phyloP scores from a whole-genome alignment of 2,113 vertebrate species.

The Pterocles gutturalis region DNA sequence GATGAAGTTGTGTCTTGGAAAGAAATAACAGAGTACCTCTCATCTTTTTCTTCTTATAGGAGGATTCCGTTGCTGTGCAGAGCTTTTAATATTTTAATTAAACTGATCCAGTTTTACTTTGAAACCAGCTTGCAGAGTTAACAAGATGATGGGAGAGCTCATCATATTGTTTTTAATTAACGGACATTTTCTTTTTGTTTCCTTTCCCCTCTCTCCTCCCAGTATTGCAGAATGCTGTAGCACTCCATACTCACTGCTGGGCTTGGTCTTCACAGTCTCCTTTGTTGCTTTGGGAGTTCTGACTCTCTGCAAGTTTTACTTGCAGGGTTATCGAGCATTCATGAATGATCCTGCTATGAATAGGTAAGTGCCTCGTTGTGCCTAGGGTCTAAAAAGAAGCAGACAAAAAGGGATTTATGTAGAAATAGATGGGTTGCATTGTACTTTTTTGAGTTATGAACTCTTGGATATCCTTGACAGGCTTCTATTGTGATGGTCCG shows the following conservation, averaged over 20 bases:
- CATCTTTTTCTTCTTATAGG: background rate
- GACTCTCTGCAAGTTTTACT: slow-evolving; percentile 98
- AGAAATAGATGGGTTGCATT: background rate
- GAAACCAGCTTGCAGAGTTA: background rate
- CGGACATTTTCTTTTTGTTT: background rate
- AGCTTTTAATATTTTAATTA: background rate
- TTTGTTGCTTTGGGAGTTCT: slow-evolving; percentile 96
- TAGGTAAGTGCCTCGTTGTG: slow-evolving; percentile 75
- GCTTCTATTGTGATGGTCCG: background rate
- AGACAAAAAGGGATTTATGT: background rate
- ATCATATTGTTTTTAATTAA: background rate
- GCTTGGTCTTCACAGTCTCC: slow-evolving; percentile 96
- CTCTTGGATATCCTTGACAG: background rate
- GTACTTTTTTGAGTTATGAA: background rate
- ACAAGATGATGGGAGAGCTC: background rate
- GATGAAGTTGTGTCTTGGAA: background rate
- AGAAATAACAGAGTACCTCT: background rate
- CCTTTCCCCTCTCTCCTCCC: background rate
- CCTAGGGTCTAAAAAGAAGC: background rate
- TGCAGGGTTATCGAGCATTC: slow-evolving; percentile 96
- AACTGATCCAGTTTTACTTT: background rate
- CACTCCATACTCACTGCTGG: slow-evolving; percentile 94
- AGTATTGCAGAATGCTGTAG: slow-evolving; percentile 99
- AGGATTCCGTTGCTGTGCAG: background rate
- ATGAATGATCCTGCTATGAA: slow-evolving; percentile 99